A percentile compares a stretch with the other conserved stretches of the same genome.
Evolutionary conservation across 2,113 vertebrate species (phyloP).

Genomic region (Prolemur simus): DNA sequence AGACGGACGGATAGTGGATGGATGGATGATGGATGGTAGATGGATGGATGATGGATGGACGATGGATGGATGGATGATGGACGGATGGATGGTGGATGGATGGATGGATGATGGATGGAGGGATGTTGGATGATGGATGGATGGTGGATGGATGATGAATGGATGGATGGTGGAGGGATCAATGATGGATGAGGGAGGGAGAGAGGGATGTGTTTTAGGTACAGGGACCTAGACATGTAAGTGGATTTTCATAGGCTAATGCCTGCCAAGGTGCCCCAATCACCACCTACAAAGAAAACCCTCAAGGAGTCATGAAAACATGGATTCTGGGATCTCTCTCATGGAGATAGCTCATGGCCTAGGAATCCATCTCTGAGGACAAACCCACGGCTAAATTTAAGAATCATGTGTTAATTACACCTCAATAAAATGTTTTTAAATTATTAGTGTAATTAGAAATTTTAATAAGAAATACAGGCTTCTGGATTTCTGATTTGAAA

Average conservation of each 20-base stretch:
- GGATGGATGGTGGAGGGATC: too few relatives aligned
- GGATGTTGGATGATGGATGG: too few relatives aligned
- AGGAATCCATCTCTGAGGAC: neutral
- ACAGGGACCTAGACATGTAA: neutral
- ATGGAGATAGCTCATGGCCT: neutral
- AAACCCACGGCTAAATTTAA: neutral
- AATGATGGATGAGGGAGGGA: too few relatives aligned
- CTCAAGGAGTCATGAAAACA: neutral
- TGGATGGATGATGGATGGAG: neutral
- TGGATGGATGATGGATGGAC: neutral
- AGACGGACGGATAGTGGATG: neutral
- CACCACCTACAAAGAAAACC: neutral
- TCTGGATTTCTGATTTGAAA: neutral
- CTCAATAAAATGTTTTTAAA: neutral
- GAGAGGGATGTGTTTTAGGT: neutral
- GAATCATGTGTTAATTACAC: neutral
- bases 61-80: neutral
- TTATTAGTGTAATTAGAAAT: neutral
- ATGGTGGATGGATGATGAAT: neutral
- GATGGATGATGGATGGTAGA: neutral
- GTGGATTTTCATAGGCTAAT: neutral
- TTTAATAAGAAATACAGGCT: neutral
- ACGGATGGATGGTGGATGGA: neutral
- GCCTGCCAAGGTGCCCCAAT: too few relatives aligned
- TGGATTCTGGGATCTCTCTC: neutral